Evolutionary conservation across 2,113 vertebrate genomes (phyloP).

Genomic region (Agelaius tricolor): DNA sequence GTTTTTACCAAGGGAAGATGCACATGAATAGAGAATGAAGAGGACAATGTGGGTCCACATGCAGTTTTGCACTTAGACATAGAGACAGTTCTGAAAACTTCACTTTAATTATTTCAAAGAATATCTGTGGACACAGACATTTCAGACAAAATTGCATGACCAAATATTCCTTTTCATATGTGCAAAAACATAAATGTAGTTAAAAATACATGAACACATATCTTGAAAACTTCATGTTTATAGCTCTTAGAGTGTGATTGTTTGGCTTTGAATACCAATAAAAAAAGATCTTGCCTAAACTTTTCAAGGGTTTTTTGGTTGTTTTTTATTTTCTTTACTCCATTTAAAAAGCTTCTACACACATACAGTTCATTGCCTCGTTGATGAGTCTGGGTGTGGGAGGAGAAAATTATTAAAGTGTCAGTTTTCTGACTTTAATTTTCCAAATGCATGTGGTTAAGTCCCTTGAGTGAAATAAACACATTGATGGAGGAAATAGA

Average conservation of each 20-base stretch:
- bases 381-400: not conserved
- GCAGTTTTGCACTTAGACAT: not conserved
- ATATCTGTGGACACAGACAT: not conserved
- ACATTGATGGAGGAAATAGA: conserved; percentile 8
- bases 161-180: not conserved
- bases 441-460: conserved; percentile 21
- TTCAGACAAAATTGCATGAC: not conserved
- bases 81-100: not conserved
- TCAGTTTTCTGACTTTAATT: conserved; percentile 41
- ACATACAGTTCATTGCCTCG: not conserved
- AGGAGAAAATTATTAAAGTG: conserved; percentile 23
- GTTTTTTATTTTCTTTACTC: not conserved
- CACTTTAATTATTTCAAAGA: not conserved
- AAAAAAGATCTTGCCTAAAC: not conserved
- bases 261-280: not conserved
- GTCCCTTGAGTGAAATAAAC: conserved; percentile 29
- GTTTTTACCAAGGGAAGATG: not conserved
- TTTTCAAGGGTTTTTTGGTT: not conserved
- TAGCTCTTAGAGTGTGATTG: not conserved
- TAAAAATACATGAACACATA: not conserved
- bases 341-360: not conserved
- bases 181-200: not conserved
- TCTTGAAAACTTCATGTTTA: not conserved
- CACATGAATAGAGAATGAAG: not conserved
- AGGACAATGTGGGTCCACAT: not conserved